Base-by-base conservation (phyloP, 2,888 invertebrate species). In the Chrysina gloriosa region DNA sequence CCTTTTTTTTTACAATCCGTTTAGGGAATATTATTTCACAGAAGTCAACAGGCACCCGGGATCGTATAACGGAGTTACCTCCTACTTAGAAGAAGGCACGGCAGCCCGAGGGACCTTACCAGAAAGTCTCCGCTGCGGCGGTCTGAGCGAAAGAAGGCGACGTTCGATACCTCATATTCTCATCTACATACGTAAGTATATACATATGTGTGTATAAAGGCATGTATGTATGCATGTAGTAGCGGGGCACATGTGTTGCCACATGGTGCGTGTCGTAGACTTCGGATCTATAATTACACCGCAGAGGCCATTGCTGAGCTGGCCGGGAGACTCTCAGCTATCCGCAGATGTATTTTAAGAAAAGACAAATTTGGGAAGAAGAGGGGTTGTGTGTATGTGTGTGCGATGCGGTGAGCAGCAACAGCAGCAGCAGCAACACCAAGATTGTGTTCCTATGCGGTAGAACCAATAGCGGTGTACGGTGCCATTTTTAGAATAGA, bases 341-440 rank as follows among this genome's bases (percentile, higher is more conserved):
- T 85, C 85, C 85, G 85, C 82, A 85, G 84, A 82, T 82, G 83
- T 89, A 89, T 91, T 91, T 91, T 87, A 88, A 88, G 90, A 90
- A 90, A 90, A 90, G 90, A 91, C 91, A 90, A 91, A 91, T 91
- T 91, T 91, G 91, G 91, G 89, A 84, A 84, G 85, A 84, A 80
- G 63, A 68, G 82, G 82, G 80, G 82, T 80, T 77, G 77, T 77
- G 72, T 77, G 75, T 11, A 21, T 45, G 45, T 21, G 45, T 45
- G 16, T 6, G 19, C 21, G 45, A 7, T 45, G 29, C 7, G 16
- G 11, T 16, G 11, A 36, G 1, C 11, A 16, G 39, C 39, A 4
- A 39, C 39, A 16, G 39, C 11, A 39, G 36, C 11, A 39, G n/a
- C 5, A 39, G 39, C 9, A 39, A 16, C 4, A 39, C 16, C 74